A percentile compares a stretch with the other conserved stretches of the same genome.
Evolutionary conservation across 1,140 invertebrate species (phyloP).

Genomic region (Belonocnema kinseyi): DNA sequence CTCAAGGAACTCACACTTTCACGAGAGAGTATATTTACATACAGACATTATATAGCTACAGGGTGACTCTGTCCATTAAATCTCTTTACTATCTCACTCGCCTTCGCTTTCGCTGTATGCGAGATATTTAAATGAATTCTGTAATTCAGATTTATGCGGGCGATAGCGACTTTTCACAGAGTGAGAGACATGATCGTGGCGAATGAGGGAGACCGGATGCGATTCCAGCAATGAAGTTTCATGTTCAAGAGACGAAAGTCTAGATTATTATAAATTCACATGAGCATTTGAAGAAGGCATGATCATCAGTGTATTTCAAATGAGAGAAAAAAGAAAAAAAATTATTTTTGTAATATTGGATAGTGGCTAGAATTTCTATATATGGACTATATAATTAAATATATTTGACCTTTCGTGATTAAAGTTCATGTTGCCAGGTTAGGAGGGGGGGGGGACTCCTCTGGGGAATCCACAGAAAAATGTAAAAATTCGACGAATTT

Average conservation of each 20-base stretch:
- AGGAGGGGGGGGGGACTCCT: too few species aligned
- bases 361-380: too few species aligned
- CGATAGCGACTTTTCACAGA: conserved; percentile 15
- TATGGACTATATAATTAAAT: too few species aligned
- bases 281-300: too few species aligned
- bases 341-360: too few species aligned
- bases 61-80: conserved; percentile 57
- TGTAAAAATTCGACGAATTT: too few species aligned
- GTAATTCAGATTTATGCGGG: conserved; percentile 31
- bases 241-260: conserved; percentile 1
- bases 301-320: too few species aligned
- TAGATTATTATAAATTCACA: conserved; percentile 1
- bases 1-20: neutral
- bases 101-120: conserved; percentile 47
- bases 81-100: conserved; percentile 59
- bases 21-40: neutral
- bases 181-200: conserved; percentile 9
- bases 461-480: too few species aligned
- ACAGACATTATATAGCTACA: conserved; percentile 21
- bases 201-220: conserved; percentile 17
- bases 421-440: too few species aligned
- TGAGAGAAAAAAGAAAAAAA: too few species aligned
- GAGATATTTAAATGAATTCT: conserved; percentile 30
- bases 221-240: neutral
- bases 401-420: too few species aligned